Percentiles rank a stretch among this genome's conserved stretches.
Conservation (phyloP, 2,113 vertebrate genomes). For the Oreocharis arfaki region DNA sequence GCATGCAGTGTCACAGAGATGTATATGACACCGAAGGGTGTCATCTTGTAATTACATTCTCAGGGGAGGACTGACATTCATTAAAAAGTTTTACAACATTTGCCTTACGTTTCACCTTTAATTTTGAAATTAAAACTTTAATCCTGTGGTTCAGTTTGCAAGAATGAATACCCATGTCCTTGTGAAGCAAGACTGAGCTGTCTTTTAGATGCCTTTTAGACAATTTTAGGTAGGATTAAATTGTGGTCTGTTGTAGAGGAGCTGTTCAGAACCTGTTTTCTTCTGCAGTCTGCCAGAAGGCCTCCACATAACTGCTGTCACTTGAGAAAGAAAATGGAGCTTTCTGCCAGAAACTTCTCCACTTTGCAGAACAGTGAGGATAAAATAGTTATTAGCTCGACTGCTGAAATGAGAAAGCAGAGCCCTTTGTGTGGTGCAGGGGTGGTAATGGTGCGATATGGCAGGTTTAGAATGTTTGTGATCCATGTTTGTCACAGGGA, state of each 20-base stretch:
- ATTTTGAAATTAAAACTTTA: neutral
- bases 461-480: neutral
- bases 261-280: neutral
- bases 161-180: neutral
- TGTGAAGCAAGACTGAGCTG: neutral
- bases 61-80: neutral
- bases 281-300: accelerated
- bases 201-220: neutral
- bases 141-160: neutral
- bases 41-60: neutral
- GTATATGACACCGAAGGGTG: neutral
- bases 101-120: neutral
- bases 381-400: accelerated
- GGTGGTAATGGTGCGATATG: accelerated
- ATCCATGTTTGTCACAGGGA: constrained; percentile 66
- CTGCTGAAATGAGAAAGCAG: neutral
- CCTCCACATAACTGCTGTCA: neutral
- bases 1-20: neutral
- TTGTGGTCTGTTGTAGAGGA: neutral
- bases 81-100: neutral
- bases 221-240: neutral
- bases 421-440: neutral
- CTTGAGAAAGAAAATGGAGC: neutral
- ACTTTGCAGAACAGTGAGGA: neutral
- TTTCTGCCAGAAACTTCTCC: neutral